Evolutionary conservation across 2,888 invertebrate species (phyloP), one percentile per base, ranked within the genome.

Genomic region (Eristalis arbustorum): DNA sequence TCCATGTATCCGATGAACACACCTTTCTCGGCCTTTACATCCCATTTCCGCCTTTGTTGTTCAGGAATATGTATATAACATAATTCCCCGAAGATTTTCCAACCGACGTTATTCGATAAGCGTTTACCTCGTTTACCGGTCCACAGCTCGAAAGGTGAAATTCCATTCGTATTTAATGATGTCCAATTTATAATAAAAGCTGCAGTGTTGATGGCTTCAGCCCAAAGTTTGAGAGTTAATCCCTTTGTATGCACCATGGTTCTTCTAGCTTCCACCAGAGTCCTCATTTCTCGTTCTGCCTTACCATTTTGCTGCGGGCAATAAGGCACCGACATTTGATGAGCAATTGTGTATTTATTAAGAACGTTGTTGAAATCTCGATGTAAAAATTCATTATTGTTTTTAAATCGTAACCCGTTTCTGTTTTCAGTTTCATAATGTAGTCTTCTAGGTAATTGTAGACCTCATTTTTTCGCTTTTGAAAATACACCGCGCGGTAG

Each of bases 281-380:
- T n/a, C n/a, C n/a, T n/a, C n/a, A n/a, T n/a, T n/a, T n/a, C n/a
- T 89, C 91, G 84, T 75, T 92, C 91, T 0, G 90, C 90, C 68
- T 87, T 88, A 6, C 91, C 91, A 88, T 92, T 93, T 87, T 92
- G 91, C 83, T 91, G 89, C 6, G 91, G 91, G 14, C 90, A 90
- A 83, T 91, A 91, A 4, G 89, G 80, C 1, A 89, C 89, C 10
- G 89, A 88, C 34, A 63, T 63, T 14, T 73, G 63, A 63, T 73
- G 18, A 49, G 34, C 6, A 63, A 73, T 34, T 83, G 66, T 85
- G 10, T 63, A 42, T 18, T 69, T 61, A 11, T 18, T 37, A 3
- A 72, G 62, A 22, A 72, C 1, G 18, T 11, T 40, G 28, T 49
- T 72, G 2, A 72, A 62, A 8, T 89, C 28, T 28, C 28, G 28